Evolutionary conservation across 92 coral and sea anemone genomes (phyloP), one percentile per base, ranked within the genome.

Genomic region (Galaxea fascicularis): DNA sequence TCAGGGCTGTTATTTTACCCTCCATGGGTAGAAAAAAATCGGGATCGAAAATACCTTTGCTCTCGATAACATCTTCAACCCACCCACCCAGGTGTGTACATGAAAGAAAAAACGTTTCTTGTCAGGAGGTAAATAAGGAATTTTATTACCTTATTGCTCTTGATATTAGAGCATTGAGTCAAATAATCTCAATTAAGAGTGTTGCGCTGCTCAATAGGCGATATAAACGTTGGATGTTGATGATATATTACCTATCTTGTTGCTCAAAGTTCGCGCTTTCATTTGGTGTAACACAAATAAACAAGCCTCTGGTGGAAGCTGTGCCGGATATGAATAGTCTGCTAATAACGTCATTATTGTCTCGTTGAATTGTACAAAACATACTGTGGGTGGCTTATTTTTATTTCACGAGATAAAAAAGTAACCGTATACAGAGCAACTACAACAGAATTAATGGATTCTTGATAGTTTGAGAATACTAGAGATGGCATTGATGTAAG

Each of bases 11-110:
- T 54, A 57, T 57, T 81, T 70, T 44, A 17, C 49, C 44, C 70
- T 54, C 25, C 57, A 60, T 82, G 78, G 35, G 69, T 70, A 78
- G 86, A 58, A 57, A n/a, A 35, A 56, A 56, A 59, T n/a, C 27
- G 9, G 17, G 4, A 16, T 17, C n/a, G 41, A 62, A 80, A 65
- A 66, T 30, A 67, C 30, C 69, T 60, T 8, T 71, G 46, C 45
- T 27, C 11, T 20, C 30, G 63, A 79, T 30, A 67, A 65, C 29
- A 52, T 65, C 30, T 9, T 8, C 3, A 49, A 49, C 22, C 17
- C n/a, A 13, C 39, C 46, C 66, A 20, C 53, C 44, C 65, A 65
- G 84, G 22, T 79, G 84, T n/a, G 24, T 8, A 28, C 12, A 10
- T 58, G 4, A 20, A 46, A 45, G 21, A 60, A 24, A n/a, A n/a